Base-by-base conservation (phyloP, 2,113 vertebrate genomes). In the Oncorhynchus kisutch region DNA sequence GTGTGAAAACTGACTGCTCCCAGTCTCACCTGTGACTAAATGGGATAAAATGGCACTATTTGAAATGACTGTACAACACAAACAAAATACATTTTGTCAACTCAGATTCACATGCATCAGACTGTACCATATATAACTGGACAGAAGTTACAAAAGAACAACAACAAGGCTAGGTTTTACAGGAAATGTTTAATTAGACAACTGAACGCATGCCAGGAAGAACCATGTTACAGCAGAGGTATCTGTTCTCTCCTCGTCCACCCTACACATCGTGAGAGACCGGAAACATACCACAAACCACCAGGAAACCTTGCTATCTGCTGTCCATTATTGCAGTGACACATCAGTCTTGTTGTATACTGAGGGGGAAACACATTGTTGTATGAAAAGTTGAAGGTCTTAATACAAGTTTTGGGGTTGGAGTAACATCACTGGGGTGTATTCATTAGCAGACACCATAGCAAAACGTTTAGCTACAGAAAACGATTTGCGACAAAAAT, bases 101-200 rank as follows among this genome's bases (percentile, higher is more conserved):
- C 39, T 45, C 39, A 45, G 9, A 18, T 54, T 54, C 16, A 54
- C 39, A 45, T 54, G 51, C 16, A 13, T 54, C 14, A 45, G 2
- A 54, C 3, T 18, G 51, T 54, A 16, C 51, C 8, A 45, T 45
- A 11, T 45, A 45, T 11, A 45, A 45, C 39, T 45, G 39, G 39
- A 45, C 9, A 18, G 13, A 54, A 18, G 51, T 54, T 54, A 54
- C 14, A 72, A 11, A 57, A 54, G 1, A 48, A 85, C 5, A 45
- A 85, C 75, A 88, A 83, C 74, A 81, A 73, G 5, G 8, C 70
- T 49, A 67, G 34, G 69, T 91, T 85, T 76, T 86, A 90, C 90
- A 88, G 78, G 90, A 91, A 91, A 91, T 90, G 88, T 92, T 92
- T 92, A 91, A 91, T 92, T 86, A 89, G 90, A 90, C 90, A 91